Conservation (phyloP, 2,797 vertebrate species). For the Cirrhinus mrigala region DNA sequence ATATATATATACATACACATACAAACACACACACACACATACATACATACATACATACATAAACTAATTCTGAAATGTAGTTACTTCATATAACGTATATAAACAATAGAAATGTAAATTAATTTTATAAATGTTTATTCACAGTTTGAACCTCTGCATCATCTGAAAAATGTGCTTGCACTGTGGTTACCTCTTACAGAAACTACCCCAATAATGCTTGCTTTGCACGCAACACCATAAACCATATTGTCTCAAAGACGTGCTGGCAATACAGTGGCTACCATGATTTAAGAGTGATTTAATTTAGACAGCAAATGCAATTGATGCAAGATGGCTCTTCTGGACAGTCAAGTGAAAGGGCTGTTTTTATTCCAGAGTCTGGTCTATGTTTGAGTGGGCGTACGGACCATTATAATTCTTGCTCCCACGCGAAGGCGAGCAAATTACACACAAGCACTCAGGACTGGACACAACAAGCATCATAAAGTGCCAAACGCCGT, state of each 20-base stretch:
- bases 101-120: not conserved
- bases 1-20: no score
- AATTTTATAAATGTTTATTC: not conserved
- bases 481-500: constrained; percentile 23
- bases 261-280: constrained; percentile 61
- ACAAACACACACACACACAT: no score
- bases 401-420: constrained; percentile 59
- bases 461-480: constrained; percentile 58
- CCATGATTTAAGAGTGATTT: constrained; percentile 63
- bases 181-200: constrained; percentile 18
- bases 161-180: constrained; percentile 35
- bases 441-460: constrained; percentile 58
- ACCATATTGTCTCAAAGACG: constrained; percentile 54
- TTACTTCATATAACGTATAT: not conserved
- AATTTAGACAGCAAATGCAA: constrained; percentile 68
- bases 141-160: not conserved
- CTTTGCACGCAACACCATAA: constrained; percentile 63
- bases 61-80: not conserved
- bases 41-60: no score
- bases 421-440: constrained; percentile 56
- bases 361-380: constrained; percentile 63
- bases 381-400: constrained; percentile 62
- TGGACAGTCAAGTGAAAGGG: constrained; percentile 61
- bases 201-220: constrained; percentile 47
- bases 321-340: constrained; percentile 65